A percentile compares a stretch with the other conserved stretches of the same genome.
Conservation (phyloP, 2,888 invertebrate genomes). For the Nomada fabriciana region DNA sequence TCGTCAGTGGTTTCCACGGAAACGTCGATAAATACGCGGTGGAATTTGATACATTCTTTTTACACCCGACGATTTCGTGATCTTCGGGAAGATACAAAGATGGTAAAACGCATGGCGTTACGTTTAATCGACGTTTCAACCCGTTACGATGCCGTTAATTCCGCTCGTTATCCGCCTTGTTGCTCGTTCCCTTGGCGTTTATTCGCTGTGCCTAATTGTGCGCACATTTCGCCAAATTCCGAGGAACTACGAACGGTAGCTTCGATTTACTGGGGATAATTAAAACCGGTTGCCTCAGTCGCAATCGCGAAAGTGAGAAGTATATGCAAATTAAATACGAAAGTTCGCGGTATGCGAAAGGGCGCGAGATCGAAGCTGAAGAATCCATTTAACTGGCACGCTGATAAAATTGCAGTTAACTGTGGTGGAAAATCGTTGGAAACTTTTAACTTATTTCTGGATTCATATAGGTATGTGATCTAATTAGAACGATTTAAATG, state of each 20-base stretch:
- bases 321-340: slow-evolving; percentile 32
- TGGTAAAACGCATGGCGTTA: background rate
- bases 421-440: background rate
- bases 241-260: slow-evolving; percentile 5
- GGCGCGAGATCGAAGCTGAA: slow-evolving; percentile 16
- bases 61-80: background rate
- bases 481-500: no score
- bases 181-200: slow-evolving; percentile 24
- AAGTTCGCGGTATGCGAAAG: slow-evolving; percentile 20
- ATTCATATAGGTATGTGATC: no score
- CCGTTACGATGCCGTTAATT: slow-evolving; percentile 42
- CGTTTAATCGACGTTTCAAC: slow-evolving; percentile 36
- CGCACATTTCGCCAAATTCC: slow-evolving; percentile 24
- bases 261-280: slow-evolving; percentile 20
- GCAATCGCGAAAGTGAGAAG: slow-evolving; percentile 25
- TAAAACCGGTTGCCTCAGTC: slow-evolving; percentile 16
- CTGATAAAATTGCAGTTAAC: background rate
- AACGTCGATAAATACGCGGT: slow-evolving; percentile 24
- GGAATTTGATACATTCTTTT: slow-evolving; percentile 31
- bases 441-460: no score
- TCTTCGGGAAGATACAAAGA: background rate
- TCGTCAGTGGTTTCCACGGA: slow-evolving; percentile 47
- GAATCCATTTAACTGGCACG: slow-evolving; percentile 6
- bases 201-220: slow-evolving; percentile 14
- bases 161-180: slow-evolving; percentile 41